Conservation (phyloP, 2,797 vertebrate species). For the Liparis tanakae region DNA sequence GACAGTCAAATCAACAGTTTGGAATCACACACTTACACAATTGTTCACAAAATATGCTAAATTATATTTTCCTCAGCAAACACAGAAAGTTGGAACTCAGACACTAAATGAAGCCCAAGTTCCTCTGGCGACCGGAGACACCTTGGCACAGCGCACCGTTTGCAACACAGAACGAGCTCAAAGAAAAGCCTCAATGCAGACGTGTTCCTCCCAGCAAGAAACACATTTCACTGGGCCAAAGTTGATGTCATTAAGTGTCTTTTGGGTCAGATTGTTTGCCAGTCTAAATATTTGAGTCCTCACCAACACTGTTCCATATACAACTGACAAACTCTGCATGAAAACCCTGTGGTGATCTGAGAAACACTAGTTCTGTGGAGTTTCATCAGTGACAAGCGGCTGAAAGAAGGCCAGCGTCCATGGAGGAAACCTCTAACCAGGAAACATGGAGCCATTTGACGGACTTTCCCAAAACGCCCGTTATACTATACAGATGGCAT, state of each 20-base stretch:
- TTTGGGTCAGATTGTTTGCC: slow-evolving; percentile 43
- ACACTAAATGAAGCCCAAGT: not conserved
- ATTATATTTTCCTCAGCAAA: not conserved
- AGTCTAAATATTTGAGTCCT: slow-evolving; percentile 32
- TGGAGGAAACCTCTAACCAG: slow-evolving; percentile 1
- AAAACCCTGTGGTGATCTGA: slow-evolving; percentile 3
- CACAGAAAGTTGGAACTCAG: not conserved
- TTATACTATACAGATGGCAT: not conserved
- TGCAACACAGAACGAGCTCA: slow-evolving; percentile 37
- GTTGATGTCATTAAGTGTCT: slow-evolving; percentile 48
- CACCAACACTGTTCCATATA: slow-evolving; percentile 34
- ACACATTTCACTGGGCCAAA: slow-evolving; percentile 37
- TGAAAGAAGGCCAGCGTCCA: not conserved
- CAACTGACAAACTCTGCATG: slow-evolving; percentile 25
- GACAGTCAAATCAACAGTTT: not conserved
- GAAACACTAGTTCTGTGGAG: not conserved
- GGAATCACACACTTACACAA: not conserved
- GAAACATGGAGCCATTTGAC: slow-evolving; percentile 7
- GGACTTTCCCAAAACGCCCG: not conserved
- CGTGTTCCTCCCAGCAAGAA: slow-evolving; percentile 55
- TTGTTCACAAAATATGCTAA: not conserved
- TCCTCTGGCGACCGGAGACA: slow-evolving; percentile 32
- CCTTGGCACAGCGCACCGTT: slow-evolving; percentile 43
- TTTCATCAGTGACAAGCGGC: slow-evolving; percentile 7
- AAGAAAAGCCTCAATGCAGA: slow-evolving; percentile 54